Evolutionary conservation across 1,140 invertebrate species (phyloP).

Genomic region (Daktulosphaira vitifoliae): DNA sequence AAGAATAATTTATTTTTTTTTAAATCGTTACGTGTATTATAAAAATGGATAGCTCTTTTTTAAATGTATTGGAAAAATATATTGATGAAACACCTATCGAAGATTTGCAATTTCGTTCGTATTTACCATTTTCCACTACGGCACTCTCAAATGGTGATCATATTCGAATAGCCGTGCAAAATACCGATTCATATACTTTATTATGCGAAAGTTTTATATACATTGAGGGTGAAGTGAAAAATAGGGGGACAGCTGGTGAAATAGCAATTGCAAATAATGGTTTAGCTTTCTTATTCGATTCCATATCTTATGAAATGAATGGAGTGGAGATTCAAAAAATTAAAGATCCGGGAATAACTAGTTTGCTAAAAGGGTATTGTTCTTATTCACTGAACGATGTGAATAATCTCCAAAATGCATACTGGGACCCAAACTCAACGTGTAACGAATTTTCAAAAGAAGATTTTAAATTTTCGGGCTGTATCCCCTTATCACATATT

Average conservation of each 20-base stretch:
- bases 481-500: constrained; percentile 43
- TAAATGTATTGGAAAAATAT: not conserved
- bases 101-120: constrained; percentile 37
- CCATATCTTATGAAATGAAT: constrained; percentile 46
- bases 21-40: not conserved
- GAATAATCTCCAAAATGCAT: constrained; percentile 38
- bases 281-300: constrained; percentile 43
- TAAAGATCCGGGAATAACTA: constrained; percentile 43
- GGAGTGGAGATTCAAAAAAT: constrained; percentile 44
- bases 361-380: constrained; percentile 43
- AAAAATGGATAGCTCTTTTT: not conserved
- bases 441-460: not conserved
- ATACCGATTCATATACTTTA: constrained; percentile 26
- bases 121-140: constrained; percentile 39
- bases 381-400: constrained; percentile 38
- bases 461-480: constrained; percentile 40
- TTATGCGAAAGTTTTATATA: constrained; percentile 31
- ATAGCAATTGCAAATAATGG: constrained; percentile 21
- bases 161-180: constrained; percentile 41
- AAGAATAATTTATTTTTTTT: not conserved
- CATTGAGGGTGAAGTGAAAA: constrained; percentile 1
- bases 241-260: not conserved
- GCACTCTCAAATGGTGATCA: constrained; percentile 41
- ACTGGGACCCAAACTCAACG: constrained; percentile 36
- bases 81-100: constrained; percentile 36